Evolutionary conservation across 2,888 invertebrate species (phyloP), one percentile per base, ranked within the genome.

Genomic region (Drymonia ruficornis): DNA sequence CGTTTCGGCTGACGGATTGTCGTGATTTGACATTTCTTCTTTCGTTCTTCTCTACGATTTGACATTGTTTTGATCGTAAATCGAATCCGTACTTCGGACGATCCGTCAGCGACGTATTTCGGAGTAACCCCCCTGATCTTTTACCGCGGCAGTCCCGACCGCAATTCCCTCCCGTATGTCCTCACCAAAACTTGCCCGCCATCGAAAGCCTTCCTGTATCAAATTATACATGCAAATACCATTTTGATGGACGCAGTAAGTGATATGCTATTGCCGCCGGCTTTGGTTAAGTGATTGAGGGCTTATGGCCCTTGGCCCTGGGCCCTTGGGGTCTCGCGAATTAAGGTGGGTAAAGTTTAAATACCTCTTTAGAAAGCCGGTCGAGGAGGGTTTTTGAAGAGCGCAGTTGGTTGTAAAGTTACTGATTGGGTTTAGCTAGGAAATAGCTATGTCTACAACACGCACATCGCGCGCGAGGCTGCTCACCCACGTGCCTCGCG

Each of bases 161-260:
- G 13, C 15, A 54, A 53, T 55, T 16, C n/a, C 15, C 13, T 2
- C 49, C 62, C 65, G 61, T 72, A 49, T 63, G 61, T 70, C 55
- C 52, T 40, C 52, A 31, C 28, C 52, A 52, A 44, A 55, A 58
- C 53, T 57, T 57, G 52, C 45, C 48, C 59, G 63, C 62, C 56
- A 49, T 59, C 50, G 52, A 61, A 69, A 65, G 57, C 70, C 63
- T 53, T 67, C 23, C 16, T 44, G 78, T 78, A 80, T 78, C 75
- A 77, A 80, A 85, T 84, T 84, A 83, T 70, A 72, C 69, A 86
- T 83, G 83, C 83, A 83, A 85, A 87, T 78, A 81, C 69, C 73
- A 57, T 76, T 85, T 82, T 82, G 83, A 87, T 86, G 79, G 81
- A 59, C 70, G 65, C 59, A 54, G 78, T 76, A 79, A 83, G 78